Conservation (phyloP, 2,888 invertebrate species). For the Acrobasis suavella region DNA sequence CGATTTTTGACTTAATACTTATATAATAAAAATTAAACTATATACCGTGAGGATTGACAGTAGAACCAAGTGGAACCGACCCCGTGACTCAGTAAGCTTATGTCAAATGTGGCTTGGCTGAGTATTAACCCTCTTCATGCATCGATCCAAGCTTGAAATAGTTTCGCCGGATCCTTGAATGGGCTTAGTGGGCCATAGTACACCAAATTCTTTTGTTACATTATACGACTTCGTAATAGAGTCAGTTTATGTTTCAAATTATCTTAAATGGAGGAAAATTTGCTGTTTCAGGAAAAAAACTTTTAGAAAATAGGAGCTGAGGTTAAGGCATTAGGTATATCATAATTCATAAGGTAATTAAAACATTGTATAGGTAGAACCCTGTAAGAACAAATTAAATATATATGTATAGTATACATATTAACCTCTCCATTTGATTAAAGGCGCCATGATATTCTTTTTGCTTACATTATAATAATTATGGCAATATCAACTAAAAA, state of each 20-base stretch:
- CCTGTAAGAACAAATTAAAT: too few species aligned
- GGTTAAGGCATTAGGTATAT: too few species aligned
- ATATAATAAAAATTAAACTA: not conserved
- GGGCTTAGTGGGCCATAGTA: not conserved
- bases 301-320: too few species aligned
- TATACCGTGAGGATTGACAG: not conserved
- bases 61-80: not conserved
- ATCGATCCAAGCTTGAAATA: conserved; percentile 8
- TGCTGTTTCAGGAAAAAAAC: not conserved
- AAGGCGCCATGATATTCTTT: too few species aligned
- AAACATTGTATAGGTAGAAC: too few species aligned
- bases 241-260: not conserved
- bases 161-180: conserved; percentile 10
- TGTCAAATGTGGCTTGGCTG: conserved; percentile 18
- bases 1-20: not conserved
- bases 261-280: not conserved
- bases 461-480: too few species aligned
- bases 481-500: too few species aligned
- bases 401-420: too few species aligned
- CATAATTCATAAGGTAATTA: too few species aligned
- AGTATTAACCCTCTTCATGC: conserved; percentile 14
- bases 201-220: not conserved
- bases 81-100: conserved; percentile 16
- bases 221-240: not conserved
- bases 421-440: too few species aligned